Conservation (phyloP, 2,113 vertebrate genomes). For the Crotalus viridis region DNA sequence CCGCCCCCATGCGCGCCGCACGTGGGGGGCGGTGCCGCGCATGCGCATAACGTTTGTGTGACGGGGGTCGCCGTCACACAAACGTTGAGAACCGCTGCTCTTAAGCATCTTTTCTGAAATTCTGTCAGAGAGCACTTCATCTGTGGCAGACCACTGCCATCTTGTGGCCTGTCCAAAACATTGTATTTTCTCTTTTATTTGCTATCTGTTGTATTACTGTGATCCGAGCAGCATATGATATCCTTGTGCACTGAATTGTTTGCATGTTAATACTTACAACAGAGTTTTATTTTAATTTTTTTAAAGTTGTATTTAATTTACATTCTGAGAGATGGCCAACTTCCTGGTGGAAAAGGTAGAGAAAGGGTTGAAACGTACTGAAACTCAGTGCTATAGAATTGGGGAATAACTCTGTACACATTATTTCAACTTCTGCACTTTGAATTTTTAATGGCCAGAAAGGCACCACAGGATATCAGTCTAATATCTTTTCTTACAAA, state of each 20-base stretch:
- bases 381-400: not conserved
- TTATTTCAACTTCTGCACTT: not conserved
- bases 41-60: no score
- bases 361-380: not conserved
- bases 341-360: not conserved
- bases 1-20: no score
- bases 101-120: not conserved
- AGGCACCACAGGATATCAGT: not conserved
- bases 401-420: not conserved
- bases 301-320: not conserved
- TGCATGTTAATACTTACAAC: not conserved
- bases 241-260: not conserved
- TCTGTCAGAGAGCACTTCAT: not conserved
- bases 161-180: not conserved
- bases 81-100: no score
- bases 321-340: not conserved
- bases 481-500: not conserved
- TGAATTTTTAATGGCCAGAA: not conserved
- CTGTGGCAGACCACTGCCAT: not conserved
- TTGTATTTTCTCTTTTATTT: not conserved
- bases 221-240: not conserved
- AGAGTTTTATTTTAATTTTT: not conserved
- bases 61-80: no score
- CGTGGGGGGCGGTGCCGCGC: no score
- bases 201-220: not conserved